Conservation (phyloP, 2,888 invertebrate species). For the Diadegma fenestrale region DNA sequence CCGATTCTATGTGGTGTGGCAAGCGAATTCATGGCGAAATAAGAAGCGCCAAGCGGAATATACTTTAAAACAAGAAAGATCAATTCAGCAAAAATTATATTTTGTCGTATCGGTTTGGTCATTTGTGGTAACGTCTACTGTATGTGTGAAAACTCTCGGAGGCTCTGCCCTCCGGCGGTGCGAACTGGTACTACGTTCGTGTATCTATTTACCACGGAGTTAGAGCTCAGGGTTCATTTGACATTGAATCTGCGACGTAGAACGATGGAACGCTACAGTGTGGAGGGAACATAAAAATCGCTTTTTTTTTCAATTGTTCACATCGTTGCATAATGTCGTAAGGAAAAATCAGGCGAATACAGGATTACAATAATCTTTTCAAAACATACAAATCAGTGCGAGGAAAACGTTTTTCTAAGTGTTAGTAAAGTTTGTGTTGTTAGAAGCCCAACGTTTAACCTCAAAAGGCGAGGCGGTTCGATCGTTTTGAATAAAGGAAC, state of each 20-base stretch:
- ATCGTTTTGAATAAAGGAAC: not conserved
- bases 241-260: not conserved
- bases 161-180: slow-evolving; percentile 21
- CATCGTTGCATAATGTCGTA: not conserved
- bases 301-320: not conserved
- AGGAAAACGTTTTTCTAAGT: not conserved
- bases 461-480: not conserved
- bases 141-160: not conserved
- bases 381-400: not conserved
- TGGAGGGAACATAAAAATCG: not conserved
- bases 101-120: not conserved
- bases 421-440: not conserved
- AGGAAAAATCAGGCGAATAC: not conserved
- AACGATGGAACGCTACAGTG: not conserved
- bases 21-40: not conserved
- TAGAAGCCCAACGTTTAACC: not conserved
- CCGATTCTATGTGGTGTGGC: not conserved
- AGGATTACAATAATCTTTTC: not conserved
- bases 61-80: not conserved
- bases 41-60: not conserved
- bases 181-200: not conserved
- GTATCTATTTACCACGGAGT: slow-evolving; percentile 12
- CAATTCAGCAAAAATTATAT: not conserved
- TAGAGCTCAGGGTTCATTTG: not conserved
- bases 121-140: not conserved